Conservation (phyloP, 2,888 invertebrate genomes). For the Lepidochitona cinerea region DNA sequence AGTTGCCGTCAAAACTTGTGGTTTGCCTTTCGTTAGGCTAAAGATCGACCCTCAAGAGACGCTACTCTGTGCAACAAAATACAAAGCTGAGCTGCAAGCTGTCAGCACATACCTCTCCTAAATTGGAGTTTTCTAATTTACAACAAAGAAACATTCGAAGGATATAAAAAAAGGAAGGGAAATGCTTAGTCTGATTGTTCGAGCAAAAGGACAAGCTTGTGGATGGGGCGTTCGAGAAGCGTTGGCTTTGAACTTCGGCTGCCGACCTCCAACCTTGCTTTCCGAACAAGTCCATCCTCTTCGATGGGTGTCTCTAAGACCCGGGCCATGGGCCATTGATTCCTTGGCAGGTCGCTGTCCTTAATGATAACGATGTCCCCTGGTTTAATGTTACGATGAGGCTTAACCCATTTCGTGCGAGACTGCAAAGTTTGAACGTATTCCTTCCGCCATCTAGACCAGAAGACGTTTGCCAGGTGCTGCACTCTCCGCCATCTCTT, state of each 20-base stretch:
- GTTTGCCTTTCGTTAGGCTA: no score
- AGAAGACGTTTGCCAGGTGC: slow-evolving; percentile 34
- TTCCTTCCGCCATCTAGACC: slow-evolving; percentile 38
- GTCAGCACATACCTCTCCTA: no score
- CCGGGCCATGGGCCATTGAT: slow-evolving; percentile 27
- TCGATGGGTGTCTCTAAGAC: background rate
- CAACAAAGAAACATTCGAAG: no score
- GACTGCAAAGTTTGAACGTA: no score
- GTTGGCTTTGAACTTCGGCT: background rate
- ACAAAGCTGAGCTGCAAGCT: no score
- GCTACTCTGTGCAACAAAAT: no score
- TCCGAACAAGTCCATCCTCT: slow-evolving; percentile 9
- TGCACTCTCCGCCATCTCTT: slow-evolving; percentile 36
- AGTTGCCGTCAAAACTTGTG: no score
- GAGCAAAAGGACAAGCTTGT: background rate
- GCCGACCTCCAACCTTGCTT: background rate
- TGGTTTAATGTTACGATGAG: slow-evolving; percentile 20
- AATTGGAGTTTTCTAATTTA: no score
- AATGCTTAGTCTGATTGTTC: no score
- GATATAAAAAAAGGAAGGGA: no score
- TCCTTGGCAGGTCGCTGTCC: slow-evolving; percentile 28
- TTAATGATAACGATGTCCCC: slow-evolving; percentile 36
- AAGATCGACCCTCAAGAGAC: no score
- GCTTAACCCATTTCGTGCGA: slow-evolving; percentile 28
- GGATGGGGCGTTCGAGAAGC: background rate